These are phyloP conservation scores for Coecobrya sp. DNA, from an alignment of 2,888 invertebrate genomes.

Conservation along the genomic window DNA sequence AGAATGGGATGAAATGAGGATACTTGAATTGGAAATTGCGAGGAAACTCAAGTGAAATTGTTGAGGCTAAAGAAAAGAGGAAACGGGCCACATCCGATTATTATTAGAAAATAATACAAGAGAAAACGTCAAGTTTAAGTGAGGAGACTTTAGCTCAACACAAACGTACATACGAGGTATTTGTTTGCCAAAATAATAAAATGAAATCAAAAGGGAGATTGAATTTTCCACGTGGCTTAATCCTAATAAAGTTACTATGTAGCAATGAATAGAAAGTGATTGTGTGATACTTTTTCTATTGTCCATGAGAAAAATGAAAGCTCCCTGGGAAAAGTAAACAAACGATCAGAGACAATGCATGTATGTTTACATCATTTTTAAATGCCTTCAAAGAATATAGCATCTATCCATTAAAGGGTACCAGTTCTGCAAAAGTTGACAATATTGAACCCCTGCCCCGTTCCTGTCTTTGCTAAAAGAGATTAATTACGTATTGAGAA, in stretches of 20 bases:
- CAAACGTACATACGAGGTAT: not conserved
- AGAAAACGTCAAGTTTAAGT: not conserved
- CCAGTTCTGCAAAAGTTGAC: too few species aligned
- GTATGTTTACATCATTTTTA: not conserved
- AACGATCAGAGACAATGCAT: too few species aligned
- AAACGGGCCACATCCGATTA: not conserved
- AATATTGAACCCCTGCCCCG: not conserved
- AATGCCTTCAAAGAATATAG: too few species aligned
- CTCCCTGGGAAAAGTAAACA: too few species aligned
- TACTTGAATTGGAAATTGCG: slow-evolving; percentile 36
- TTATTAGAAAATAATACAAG: not conserved
- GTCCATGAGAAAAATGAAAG: not conserved
- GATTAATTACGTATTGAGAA: not conserved
- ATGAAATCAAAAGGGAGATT: not conserved
- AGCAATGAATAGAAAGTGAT: slow-evolving; percentile 7
- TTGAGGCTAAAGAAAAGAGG: not conserved
- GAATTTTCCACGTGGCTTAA: not conserved
- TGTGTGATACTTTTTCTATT: not conserved
- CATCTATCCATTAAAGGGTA: too few species aligned
- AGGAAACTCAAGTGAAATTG: slow-evolving; percentile 20
- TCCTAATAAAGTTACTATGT: not conserved
- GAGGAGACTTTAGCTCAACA: not conserved
- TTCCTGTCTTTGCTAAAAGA: not conserved
- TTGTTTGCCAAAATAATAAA: not conserved
- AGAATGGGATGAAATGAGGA: not conserved